Base-by-base conservation (phyloP, 2,797 vertebrate species). In the Aldrovandia affinis region DNA sequence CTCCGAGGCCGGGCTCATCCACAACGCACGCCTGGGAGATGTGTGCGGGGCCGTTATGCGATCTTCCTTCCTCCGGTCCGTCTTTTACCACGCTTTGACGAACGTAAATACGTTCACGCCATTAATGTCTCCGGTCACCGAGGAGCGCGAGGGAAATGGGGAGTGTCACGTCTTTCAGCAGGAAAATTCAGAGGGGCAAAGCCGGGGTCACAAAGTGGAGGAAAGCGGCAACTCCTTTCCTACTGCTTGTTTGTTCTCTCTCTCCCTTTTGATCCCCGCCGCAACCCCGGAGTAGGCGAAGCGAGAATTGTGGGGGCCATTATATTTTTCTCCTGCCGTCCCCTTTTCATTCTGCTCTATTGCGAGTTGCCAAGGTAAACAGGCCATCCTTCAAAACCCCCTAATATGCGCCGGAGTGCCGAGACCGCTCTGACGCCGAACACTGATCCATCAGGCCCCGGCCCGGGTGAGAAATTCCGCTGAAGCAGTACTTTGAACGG, bases 361-460 rank as follows among this genome's bases (percentile, higher is more conserved):
- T 93, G 91, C 91, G 88, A 83, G 85, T 85, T 89, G 92, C 94
- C 94, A 92, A 92, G 55, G 55, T 93, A 93, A 94, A 94, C 93
- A 94, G 91, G 78, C 88, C 88, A 86, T 87, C 87, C 91, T 91
- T 92, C 86, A 93, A 90, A 52, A 89, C 88, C 89, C 86, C 59
- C 89, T 91, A 91, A 90, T 85, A 86, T 89, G 52, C 83, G 86
- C 55, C 4, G 28, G 59, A 73, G 87, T 50, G 86, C 88, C 90
- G 89, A 93, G 92, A 92, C 90, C 84, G 89, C 83, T 89, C 90
- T 92, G 92, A 95, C 93, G 92, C 92, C 92, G 89, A 94, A 89
- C 90, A 89, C 91, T 87, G 93, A 92, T 93, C 92, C 86, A 84
- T 89, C 92, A 90, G 89, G 77, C 57, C 59, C 65, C 83, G 85